phyloP scores from a whole-genome alignment of 2,888 invertebrate species.

The Caenorhabditis sp. region DNA sequence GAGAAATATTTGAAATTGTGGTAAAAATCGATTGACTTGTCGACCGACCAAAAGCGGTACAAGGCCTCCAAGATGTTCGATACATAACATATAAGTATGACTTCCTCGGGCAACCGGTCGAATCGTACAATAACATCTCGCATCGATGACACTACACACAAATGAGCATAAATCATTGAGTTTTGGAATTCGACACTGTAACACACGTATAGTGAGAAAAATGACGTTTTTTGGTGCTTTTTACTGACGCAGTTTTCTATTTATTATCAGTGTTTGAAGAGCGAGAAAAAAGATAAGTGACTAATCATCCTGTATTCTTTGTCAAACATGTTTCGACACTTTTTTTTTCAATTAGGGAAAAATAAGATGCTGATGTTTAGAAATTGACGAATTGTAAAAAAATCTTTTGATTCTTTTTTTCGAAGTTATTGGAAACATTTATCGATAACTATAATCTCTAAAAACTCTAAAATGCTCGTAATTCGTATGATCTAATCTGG shows the following conservation, averaged over 20 bases:
- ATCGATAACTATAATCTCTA: too few species aligned
- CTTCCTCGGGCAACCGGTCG: conserved; percentile 70
- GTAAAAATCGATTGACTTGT: conserved; percentile 92
- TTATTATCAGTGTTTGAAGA: neutral
- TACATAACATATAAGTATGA: conserved; percentile 77
- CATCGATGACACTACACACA: conserved; percentile 88
- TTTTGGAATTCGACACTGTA: conserved; percentile 91
- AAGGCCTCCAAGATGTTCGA: conserved; percentile 91
- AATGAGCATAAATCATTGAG: conserved; percentile 86
- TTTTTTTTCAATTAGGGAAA: neutral
- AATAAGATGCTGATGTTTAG: neutral
- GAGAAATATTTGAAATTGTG: conserved; percentile 87
- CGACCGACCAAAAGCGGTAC: conserved; percentile 89
- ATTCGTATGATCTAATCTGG: too few species aligned
- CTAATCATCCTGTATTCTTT: neutral
- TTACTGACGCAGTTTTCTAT: neutral
- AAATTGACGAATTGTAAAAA: too few species aligned
- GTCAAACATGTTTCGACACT: neutral
- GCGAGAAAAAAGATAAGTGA: neutral
- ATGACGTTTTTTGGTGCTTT: neutral
- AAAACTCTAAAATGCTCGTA: too few species aligned
- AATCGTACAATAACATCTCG: conserved; percentile 95
- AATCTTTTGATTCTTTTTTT: too few species aligned
- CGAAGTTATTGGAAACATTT: too few species aligned
- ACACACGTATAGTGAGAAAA: conserved; percentile 7